Base-by-base conservation (phyloP, 2,113 vertebrate genomes). In the Pomatorhinus ruficollis region DNA sequence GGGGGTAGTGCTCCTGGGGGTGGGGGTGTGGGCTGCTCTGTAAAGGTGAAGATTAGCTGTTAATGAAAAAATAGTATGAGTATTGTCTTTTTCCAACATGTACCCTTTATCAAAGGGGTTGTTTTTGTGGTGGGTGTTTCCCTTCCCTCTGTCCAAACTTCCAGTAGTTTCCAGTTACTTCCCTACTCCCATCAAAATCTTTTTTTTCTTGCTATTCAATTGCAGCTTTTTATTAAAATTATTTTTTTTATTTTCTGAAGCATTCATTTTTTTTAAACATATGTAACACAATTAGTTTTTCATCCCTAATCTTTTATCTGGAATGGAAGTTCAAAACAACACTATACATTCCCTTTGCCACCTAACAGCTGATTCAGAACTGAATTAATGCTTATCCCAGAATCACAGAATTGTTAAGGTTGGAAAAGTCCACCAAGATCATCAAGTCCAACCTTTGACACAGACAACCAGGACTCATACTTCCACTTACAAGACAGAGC, bases 361-460 rank as follows among this genome's bases (percentile, higher is more conserved):
- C 16, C 16, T 33, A 49, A 24, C 0, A 9, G 42, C 18, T 77
- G 40, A 39, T 56, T 86, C 33, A 78, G 60, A 60, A 40, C 4
- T 19, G 40, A 50, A n/a, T 56, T 40, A 56, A 74, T 60, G 15
- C 30, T 60, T 53, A 10, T 68, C 13, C 25, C n/a, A 82, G 33
- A 74, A 25, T 45, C 28, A 28, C 3, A 53, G 53, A 82, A 15
- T 21, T 52, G 3, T 45, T 66, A 53, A 45, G 20, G 19, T 6
- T 68, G 37, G 45, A 40, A 39, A 60, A 45, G 15, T n/a, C 39
- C 20, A 39, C 45, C 45, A 60, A 25, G n/a, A 30, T 66, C 21
- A 31, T 12, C 0, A 1, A 40, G 16, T 24, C 23, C 45, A 21
- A 0, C 24, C 24, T 68, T n/a, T 47, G 47, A 54, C 28, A 60